A percentile compares a stretch with the other conserved stretches of the same genome.
Evolutionary conservation across 2,113 vertebrate species (phyloP).

Genomic region (Prietella phreatophila): DNA sequence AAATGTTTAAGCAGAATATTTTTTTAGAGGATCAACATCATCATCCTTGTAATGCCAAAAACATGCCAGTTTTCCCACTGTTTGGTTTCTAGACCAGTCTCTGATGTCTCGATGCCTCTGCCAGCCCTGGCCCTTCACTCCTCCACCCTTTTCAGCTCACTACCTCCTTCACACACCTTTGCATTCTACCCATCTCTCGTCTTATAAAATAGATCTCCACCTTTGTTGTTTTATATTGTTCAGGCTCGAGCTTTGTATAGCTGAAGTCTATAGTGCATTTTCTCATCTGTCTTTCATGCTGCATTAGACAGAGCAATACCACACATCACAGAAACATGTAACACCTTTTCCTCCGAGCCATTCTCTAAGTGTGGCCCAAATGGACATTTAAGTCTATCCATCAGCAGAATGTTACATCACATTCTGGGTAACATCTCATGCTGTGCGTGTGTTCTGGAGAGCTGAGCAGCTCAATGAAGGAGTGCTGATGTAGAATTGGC

Average conservation of each 20-base stretch:
- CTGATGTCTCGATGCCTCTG: background rate
- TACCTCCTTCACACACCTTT: constrained; percentile 27
- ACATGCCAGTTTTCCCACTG: background rate
- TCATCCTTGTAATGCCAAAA: background rate
- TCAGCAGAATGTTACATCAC: constrained; percentile 25
- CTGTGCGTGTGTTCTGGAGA: background rate
- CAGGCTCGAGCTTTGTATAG: constrained; percentile 34
- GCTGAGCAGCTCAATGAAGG: background rate
- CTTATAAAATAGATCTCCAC: constrained; percentile 31
- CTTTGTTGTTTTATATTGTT: constrained; percentile 31
- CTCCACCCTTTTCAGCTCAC: background rate
- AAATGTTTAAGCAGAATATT: background rate
- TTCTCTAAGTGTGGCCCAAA: constrained; percentile 23
- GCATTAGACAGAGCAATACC: constrained; percentile 47
- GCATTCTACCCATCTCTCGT: constrained; percentile 15
- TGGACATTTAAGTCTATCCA: constrained; percentile 12
- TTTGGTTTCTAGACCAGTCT: constrained; percentile 5
- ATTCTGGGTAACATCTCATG: background rate
- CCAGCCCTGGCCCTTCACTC: background rate
- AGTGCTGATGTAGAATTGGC: constrained; percentile 4
- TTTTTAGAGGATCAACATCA: background rate
- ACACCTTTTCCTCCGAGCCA: constrained; percentile 12
- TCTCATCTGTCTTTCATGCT: constrained; percentile 50
- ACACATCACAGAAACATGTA: constrained; percentile 39
- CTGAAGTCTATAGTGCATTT: constrained; percentile 43